These are phyloP conservation scores for Catamblyrhynchus diadema DNA, from an alignment of 2,797 vertebrate genomes.

Conservation along the genomic window DNA sequence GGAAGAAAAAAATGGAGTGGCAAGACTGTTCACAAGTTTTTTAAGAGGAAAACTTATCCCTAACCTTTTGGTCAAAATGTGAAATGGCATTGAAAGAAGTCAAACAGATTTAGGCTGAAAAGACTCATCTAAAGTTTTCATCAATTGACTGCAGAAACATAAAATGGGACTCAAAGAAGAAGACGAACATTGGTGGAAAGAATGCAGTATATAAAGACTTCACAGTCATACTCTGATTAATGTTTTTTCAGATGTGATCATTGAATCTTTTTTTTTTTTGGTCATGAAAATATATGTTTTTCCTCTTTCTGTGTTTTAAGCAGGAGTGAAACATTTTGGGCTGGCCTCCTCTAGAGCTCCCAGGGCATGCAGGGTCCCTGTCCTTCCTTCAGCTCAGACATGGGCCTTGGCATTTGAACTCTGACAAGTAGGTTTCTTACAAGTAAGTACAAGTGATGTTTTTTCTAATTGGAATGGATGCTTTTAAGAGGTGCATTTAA, in stretches of 20 bases:
- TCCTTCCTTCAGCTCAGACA: background rate
- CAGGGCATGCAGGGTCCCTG: fast-evolving
- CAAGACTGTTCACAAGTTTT: background rate
- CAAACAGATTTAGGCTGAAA: background rate
- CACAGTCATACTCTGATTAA: background rate
- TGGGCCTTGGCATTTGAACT: background rate
- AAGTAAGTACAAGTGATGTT: background rate
- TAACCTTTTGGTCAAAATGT: background rate
- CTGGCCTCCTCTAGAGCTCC: background rate
- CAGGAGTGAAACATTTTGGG: fast-evolving
- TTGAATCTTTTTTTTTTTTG: background rate
- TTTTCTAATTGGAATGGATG: background rate
- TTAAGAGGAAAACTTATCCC: background rate
- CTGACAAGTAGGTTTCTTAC: background rate
- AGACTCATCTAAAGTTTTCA: background rate
- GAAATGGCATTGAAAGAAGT: background rate
- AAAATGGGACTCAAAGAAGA: background rate
- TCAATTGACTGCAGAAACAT: background rate
- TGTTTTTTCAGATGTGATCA: background rate
- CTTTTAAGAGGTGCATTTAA: background rate
- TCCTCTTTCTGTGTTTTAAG: background rate
- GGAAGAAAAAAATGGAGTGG: background rate
- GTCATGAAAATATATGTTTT: background rate
- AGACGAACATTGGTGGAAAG: background rate
- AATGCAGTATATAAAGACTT: background rate